phyloP scores from a whole-genome alignment of 2,888 invertebrate species.

The Nymphalis polychloros region DNA sequence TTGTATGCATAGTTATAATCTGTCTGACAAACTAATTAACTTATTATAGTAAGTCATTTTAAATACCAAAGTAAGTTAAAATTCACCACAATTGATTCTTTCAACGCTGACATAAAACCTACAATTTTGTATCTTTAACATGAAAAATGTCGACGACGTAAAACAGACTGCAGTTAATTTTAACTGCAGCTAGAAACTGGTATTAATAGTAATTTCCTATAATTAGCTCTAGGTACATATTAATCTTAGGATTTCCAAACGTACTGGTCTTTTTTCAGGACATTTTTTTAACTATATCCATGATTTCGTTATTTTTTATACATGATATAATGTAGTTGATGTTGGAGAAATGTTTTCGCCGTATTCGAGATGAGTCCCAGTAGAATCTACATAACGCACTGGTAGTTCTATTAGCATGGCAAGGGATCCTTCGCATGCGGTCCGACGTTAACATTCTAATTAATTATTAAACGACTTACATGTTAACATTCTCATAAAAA shows the following conservation, averaged over 20 bases:
- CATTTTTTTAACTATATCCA: background rate
- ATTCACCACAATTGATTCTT: background rate
- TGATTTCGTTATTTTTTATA: no score
- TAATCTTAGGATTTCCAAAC: conserved; percentile 4
- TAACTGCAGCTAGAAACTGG: background rate
- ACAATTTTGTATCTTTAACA: conserved; percentile 4
- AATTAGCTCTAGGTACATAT: conserved; percentile 17
- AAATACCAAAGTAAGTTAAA: conserved; percentile 3
- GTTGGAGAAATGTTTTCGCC: no score
- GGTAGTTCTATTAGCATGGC: no score
- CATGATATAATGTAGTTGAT: no score
- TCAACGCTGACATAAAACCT: background rate
- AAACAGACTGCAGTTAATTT: background rate
- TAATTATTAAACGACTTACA: no score
- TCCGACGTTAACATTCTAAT: no score
- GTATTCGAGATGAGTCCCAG: no score
- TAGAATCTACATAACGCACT: no score
- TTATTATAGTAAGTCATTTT: background rate
- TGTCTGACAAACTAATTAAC: no score
- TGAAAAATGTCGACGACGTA: conserved; percentile 2
- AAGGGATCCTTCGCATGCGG: no score
- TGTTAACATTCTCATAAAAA: no score
- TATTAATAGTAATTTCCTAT: conserved; percentile 23
- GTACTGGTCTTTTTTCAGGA: background rate
- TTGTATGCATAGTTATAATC: no score